phyloP scores from a whole-genome alignment of 1,140 invertebrate species.

The Paraescarpia echinospica region DNA sequence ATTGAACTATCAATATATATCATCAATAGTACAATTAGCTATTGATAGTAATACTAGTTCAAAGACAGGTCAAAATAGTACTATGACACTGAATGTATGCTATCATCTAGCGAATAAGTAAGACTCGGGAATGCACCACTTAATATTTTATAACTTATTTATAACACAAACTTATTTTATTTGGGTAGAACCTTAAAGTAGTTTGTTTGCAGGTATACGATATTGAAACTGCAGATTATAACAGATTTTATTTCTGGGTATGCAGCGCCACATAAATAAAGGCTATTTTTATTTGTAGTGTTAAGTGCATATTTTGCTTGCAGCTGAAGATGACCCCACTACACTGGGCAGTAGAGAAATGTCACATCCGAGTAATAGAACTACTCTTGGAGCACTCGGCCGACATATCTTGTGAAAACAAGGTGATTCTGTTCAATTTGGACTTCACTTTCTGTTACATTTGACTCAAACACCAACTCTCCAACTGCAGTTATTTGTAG shows the following conservation, averaged over 20 bases:
- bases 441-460: not conserved
- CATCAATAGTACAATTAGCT: too few species aligned
- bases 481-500: conserved; percentile 1
- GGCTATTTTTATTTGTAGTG: not conserved
- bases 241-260: too few species aligned
- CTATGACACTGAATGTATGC: not conserved
- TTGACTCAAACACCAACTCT: not conserved
- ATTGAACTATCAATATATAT: too few species aligned
- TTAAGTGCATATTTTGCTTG: conserved; percentile 23
- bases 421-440: conserved; percentile 51
- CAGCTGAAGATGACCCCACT: conserved; percentile 89
- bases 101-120: not conserved
- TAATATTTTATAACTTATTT: not conserved
- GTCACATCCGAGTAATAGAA: conserved; percentile 72
- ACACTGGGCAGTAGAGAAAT: conserved; percentile 89
- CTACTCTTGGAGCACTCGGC: conserved; percentile 74
- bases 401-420: conserved; percentile 69
- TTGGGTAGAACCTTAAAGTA: not conserved
- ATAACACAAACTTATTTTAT: not conserved
- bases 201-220: not conserved
- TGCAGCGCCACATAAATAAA: not conserved
- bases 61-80: not conserved
- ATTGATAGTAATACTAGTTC: too few species aligned
- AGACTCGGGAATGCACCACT: not conserved
- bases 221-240: not conserved